phyloP scores from a whole-genome alignment of 1,140 invertebrate genomes.

The Heliothis virescens region DNA sequence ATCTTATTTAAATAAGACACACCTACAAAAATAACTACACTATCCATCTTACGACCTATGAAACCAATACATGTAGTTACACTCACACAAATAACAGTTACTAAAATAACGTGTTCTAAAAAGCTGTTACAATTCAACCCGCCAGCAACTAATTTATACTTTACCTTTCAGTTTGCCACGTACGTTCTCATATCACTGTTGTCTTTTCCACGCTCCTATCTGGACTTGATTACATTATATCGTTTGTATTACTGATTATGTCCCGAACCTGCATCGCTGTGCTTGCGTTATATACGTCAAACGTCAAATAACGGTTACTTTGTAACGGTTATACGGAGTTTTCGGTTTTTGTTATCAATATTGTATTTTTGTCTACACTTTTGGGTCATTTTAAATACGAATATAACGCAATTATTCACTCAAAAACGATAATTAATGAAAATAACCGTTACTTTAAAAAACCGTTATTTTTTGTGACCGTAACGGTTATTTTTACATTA shows the following conservation, averaged over 20 bases:
- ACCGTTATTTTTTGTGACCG: not conserved
- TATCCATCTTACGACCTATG: not conserved
- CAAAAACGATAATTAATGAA: slow-evolving; percentile 26
- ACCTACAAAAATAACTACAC: no score
- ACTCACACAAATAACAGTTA: not conserved
- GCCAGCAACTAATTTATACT: slow-evolving; percentile 35
- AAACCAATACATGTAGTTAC: not conserved
- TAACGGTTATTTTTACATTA: slow-evolving; percentile 32
- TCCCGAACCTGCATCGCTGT: slow-evolving; percentile 19
- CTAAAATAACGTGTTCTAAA: not conserved
- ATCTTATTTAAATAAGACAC: no score
- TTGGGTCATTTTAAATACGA: not conserved
- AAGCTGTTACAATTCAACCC: slow-evolving; percentile 24
- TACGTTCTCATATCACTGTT: slow-evolving; percentile 44
- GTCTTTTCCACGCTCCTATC: slow-evolving; percentile 48
- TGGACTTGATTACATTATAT: slow-evolving; percentile 40
- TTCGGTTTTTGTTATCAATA: no score
- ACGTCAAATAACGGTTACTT: not conserved
- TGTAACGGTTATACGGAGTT: not conserved
- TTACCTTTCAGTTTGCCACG: slow-evolving; percentile 45
- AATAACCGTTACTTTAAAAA: not conserved
- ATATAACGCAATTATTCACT: slow-evolving; percentile 37
- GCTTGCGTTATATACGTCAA: slow-evolving; percentile 30
- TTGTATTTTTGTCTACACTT: no score
- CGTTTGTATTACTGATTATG: slow-evolving; percentile 35